Conservation (phyloP, 2,113 vertebrate species). For the Seriola dumerili region DNA sequence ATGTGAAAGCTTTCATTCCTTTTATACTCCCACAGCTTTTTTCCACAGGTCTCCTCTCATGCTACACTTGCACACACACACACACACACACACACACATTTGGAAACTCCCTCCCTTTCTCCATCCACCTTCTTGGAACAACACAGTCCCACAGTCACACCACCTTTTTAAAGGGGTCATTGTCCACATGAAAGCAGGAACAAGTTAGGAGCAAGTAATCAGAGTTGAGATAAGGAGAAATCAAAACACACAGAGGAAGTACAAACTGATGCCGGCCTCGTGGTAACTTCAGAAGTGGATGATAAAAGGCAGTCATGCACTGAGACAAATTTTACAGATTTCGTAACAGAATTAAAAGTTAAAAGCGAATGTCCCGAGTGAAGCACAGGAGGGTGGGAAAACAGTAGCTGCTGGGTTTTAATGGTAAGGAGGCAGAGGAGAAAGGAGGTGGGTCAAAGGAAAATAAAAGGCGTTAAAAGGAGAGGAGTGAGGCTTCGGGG, state of each 20-base stretch:
- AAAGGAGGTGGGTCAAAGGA: constrained; percentile 39
- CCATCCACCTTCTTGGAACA: constrained; percentile 49
- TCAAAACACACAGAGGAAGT: constrained; percentile 44
- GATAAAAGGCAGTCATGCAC: constrained; percentile 21
- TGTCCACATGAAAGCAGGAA: constrained; percentile 46
- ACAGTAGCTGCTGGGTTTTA: constrained; percentile 44
- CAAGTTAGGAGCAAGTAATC: constrained; percentile 29
- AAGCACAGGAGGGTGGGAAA: constrained; percentile 50
- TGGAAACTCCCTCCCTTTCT: constrained; percentile 49
- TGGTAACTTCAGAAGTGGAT: not conserved
- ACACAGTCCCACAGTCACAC: constrained; percentile 42
- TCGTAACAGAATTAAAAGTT: constrained; percentile 40
- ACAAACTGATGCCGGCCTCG: not conserved
- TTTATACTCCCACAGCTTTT: constrained; percentile 51
- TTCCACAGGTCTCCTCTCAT: constrained; percentile 52
- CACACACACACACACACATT: constrained; percentile 9
- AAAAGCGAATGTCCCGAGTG: constrained; percentile 45
- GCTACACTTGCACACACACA: not conserved
- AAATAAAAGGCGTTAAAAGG: constrained; percentile 66
- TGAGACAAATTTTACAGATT: constrained; percentile 53
- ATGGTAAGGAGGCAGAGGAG: constrained; percentile 35
- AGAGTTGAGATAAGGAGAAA: constrained; percentile 43
- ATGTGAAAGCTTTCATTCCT: constrained; percentile 6
- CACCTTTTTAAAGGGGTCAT: constrained; percentile 38
- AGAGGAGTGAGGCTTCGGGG: constrained; percentile 31